A percentile compares a stretch with the other conserved stretches of the same genome.
phyloP scores from a whole-genome alignment of 2,888 invertebrate genomes.

The Chrysolina americana region DNA sequence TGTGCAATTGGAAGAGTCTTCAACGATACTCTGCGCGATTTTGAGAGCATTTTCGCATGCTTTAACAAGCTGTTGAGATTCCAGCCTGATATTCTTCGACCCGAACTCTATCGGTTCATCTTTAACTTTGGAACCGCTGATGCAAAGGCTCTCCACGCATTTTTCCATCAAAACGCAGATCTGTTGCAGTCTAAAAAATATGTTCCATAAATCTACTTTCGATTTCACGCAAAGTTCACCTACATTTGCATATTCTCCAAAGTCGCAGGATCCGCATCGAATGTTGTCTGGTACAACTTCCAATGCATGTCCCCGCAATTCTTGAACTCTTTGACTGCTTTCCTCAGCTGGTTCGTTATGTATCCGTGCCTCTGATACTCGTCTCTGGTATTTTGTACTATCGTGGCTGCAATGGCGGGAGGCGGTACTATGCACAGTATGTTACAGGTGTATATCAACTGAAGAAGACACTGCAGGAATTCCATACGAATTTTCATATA shows the following conservation, averaged over 20 bases:
- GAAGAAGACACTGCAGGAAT: slow-evolving; percentile 79
- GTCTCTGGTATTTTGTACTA: slow-evolving; percentile 84
- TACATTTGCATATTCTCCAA: slow-evolving; percentile 81
- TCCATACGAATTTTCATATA: slow-evolving; percentile 83
- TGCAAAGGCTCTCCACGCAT: slow-evolving; percentile 81
- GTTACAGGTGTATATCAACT: slow-evolving; percentile 79
- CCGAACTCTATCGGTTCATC: slow-evolving; percentile 66
- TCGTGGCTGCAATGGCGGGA: slow-evolving; percentile 89
- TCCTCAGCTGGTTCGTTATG: slow-evolving; percentile 83
- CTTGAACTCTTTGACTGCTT: slow-evolving; percentile 82
- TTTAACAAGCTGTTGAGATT: slow-evolving; percentile 68
- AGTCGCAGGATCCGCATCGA: slow-evolving; percentile 88
- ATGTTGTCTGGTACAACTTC: slow-evolving; percentile 85
- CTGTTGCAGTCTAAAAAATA: slow-evolving; percentile 79
- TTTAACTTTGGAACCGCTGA: slow-evolving; percentile 65
- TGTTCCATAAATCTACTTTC: slow-evolving; percentile 4
- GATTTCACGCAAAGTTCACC: slow-evolving; percentile 55
- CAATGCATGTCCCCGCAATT: slow-evolving; percentile 82
- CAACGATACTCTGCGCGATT: slow-evolving; percentile 65
- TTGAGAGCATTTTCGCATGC: slow-evolving; percentile 68
- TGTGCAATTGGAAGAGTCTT: slow-evolving; percentile 63
- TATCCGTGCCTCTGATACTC: slow-evolving; percentile 85
- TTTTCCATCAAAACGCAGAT: slow-evolving; percentile 83
- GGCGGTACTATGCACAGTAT: slow-evolving; percentile 92
- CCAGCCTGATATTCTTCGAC: slow-evolving; percentile 67